Evolutionary conservation across 2,888 invertebrate species (phyloP).

Genomic region (Diplazon laetatorius): DNA sequence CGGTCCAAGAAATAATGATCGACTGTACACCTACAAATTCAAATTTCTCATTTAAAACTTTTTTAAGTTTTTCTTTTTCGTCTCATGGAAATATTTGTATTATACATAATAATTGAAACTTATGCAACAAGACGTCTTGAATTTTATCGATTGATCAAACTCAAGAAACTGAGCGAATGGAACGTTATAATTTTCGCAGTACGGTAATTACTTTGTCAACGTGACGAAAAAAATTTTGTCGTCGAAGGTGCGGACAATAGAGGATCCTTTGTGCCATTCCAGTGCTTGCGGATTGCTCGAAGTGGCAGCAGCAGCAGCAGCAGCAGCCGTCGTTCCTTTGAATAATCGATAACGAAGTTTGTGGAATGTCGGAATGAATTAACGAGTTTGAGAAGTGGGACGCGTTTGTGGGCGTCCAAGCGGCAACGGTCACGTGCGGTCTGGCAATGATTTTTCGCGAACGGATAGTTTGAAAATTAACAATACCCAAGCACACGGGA

Average conservation of each 20-base stretch:
- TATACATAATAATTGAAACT: no score
- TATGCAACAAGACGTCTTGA: background rate
- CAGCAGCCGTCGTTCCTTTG: constrained; percentile 25
- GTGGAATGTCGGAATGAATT: constrained; percentile 52
- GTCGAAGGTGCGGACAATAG: background rate
- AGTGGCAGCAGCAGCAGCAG: background rate
- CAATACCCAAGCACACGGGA: background rate
- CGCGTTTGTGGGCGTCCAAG: constrained; percentile 10
- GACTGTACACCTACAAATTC: no score
- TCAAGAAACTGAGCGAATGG: background rate
- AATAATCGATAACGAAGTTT: constrained; percentile 57
- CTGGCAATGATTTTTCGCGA: constrained; percentile 30
- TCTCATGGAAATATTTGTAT: no score
- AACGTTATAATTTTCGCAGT: background rate
- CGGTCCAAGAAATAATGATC: no score
- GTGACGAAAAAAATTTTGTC: constrained; percentile 14
- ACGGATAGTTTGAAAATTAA: background rate
- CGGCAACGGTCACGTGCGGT: constrained; percentile 33
- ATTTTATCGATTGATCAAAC: background rate
- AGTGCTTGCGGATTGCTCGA: background rate
- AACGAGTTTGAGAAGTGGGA: constrained; percentile 42
- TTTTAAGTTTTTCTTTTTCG: no score
- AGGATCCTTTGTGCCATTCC: background rate
- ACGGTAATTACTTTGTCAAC: constrained; percentile 10
- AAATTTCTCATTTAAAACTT: no score